Conservation (phyloP, 2,113 vertebrate genomes). For the Elephas maximus region DNA sequence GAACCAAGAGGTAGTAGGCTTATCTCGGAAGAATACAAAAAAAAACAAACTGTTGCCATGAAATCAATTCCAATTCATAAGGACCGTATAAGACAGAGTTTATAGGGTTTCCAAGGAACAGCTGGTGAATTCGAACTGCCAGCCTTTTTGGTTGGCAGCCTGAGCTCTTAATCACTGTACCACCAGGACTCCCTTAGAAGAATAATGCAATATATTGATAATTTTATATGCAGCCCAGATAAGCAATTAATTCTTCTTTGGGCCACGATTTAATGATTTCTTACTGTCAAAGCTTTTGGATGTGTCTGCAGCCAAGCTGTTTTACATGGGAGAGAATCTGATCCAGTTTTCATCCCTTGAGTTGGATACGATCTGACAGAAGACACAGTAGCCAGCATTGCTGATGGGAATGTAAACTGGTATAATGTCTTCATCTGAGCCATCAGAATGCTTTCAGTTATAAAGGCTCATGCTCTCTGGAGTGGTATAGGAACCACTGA, state of each 20-base stretch:
- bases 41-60: too few species aligned
- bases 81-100: too few species aligned
- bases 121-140: too few species aligned
- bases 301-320: background rate
- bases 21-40: background rate
- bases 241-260: background rate
- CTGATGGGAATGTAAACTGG: background rate
- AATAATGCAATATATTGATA: background rate
- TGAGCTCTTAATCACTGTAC: too few species aligned
- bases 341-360: background rate
- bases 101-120: too few species aligned
- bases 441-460: background rate
- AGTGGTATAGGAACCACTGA: background rate
- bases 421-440: background rate
- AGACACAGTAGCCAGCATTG: background rate
- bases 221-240: constrained; percentile 25
- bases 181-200: background rate
- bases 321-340: background rate
- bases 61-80: too few species aligned
- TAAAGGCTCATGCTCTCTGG: background rate
- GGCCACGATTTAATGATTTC: background rate
- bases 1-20: background rate
- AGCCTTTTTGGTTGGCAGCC: too few species aligned
- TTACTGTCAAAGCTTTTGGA: background rate
- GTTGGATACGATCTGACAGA: background rate